Conservation (phyloP, 2,113 vertebrate species). For the Callaeas wilsoni region DNA sequence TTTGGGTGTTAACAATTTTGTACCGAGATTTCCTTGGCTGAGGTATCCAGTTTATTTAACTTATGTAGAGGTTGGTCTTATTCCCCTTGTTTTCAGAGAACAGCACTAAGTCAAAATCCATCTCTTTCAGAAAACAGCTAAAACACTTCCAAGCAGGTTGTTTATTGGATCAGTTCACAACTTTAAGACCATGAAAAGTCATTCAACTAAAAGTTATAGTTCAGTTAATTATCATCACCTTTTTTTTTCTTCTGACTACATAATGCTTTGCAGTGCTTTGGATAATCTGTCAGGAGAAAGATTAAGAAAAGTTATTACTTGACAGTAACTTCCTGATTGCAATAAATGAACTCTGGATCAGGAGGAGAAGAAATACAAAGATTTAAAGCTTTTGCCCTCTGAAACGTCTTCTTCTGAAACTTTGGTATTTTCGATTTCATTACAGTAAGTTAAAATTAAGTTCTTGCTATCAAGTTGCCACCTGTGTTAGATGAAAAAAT, state of each 20-base stretch:
- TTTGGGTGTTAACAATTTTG: neutral
- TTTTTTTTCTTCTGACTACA: neutral
- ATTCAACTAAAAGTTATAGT: neutral
- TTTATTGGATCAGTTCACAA: neutral
- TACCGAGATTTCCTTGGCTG: neutral
- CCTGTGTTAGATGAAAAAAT: neutral
- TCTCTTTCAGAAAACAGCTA: neutral
- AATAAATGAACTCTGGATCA: neutral
- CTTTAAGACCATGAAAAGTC: neutral
- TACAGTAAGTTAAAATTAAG: neutral
- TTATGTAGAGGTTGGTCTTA: neutral
- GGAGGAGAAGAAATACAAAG: neutral
- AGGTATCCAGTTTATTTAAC: neutral
- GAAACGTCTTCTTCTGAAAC: neutral
- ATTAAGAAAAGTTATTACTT: neutral
- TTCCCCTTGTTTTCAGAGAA: neutral
- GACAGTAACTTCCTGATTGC: neutral
- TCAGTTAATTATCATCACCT: neutral
- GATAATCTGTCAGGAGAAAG: neutral
- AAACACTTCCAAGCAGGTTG: neutral
- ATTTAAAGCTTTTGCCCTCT: neutral
- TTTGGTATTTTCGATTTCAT: neutral
- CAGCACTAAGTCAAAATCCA: neutral
- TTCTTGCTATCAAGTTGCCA: neutral
- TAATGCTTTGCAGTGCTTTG: neutral